phyloP scores from a whole-genome alignment of 2,888 invertebrate species.

The Subacronicta megacephala region DNA sequence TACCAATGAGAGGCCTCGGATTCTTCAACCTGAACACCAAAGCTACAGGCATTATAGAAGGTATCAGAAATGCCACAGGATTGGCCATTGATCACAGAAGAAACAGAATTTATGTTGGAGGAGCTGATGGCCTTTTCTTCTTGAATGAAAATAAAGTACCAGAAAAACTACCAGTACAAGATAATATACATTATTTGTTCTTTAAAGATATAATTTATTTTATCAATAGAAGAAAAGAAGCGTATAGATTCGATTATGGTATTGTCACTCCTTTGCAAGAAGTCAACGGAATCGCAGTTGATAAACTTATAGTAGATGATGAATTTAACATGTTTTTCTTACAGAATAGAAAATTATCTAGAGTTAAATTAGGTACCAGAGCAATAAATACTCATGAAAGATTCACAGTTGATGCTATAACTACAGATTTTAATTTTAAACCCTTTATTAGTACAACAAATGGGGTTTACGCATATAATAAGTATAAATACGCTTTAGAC shows the following conservation, averaged over 20 bases:
- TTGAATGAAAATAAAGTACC: constrained; percentile 71
- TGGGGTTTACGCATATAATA: constrained; percentile 79
- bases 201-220: constrained; percentile 76
- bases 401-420: constrained; percentile 64
- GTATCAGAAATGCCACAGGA: constrained; percentile 78
- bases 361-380: constrained; percentile 75
- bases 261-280: constrained; percentile 67
- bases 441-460: constrained; percentile 70
- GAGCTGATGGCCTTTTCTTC: constrained; percentile 75
- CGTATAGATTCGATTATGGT: constrained; percentile 75
- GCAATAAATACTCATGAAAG: constrained; percentile 74
- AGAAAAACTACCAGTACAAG: constrained; percentile 73
- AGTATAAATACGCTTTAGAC: constrained; percentile 79
- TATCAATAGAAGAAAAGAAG: constrained; percentile 69
- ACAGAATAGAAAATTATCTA: constrained; percentile 66
- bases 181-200: constrained; percentile 73
- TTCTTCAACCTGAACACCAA: constrained; percentile 70
- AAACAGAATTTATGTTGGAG: constrained; percentile 77
- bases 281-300: constrained; percentile 64
- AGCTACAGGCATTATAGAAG: constrained; percentile 69
- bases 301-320: constrained; percentile 76
- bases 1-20: constrained; percentile 67
- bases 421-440: constrained; percentile 69
- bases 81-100: constrained; percentile 74
- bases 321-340: constrained; percentile 78